phyloP scores from a whole-genome alignment of 2,888 invertebrate species.

The Phanerotoma sp. region DNA sequence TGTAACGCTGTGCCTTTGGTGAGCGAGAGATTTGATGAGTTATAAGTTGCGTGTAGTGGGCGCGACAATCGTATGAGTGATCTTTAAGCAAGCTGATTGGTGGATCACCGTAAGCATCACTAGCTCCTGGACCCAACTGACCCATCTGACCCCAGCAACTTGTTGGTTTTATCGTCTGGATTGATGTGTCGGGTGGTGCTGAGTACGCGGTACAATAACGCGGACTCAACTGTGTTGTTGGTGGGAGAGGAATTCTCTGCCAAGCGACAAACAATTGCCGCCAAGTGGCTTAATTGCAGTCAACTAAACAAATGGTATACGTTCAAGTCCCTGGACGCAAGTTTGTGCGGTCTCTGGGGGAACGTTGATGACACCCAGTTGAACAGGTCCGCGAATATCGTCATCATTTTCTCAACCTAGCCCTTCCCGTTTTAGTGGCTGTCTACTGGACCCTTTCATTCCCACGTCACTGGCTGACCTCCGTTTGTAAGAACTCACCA shows the following conservation, averaged over 20 bases:
- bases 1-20: too few relatives aligned
- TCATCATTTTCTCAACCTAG: constrained; percentile 34
- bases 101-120: constrained; percentile 32
- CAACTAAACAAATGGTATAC: constrained; percentile 55
- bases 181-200: constrained; percentile 43
- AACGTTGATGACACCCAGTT: constrained; percentile 29
- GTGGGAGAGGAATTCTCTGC: constrained; percentile 57
- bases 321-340: constrained; percentile 20
- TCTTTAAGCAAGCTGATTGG: constrained; percentile 8
- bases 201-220: constrained; percentile 26
- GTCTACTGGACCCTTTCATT: constrained; percentile 27
- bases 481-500: constrained; percentile 6
- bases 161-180: constrained; percentile 55
- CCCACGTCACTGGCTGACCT: constrained; percentile 19
- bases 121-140: constrained; percentile 54
- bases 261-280: constrained; percentile 59
- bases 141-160: constrained; percentile 51
- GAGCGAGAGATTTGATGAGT: too few relatives aligned
- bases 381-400: constrained; percentile 35
- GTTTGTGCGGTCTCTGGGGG: constrained; percentile 33
- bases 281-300: constrained; percentile 59
- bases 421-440: constrained; percentile 27
- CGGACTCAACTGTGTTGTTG: constrained; percentile 37
- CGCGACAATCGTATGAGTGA: neutral
- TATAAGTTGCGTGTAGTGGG: neutral